These are phyloP conservation scores for Tricholaema leucomelas DNA, from an alignment of 2,113 vertebrate genomes.

Conservation along the genomic window DNA sequence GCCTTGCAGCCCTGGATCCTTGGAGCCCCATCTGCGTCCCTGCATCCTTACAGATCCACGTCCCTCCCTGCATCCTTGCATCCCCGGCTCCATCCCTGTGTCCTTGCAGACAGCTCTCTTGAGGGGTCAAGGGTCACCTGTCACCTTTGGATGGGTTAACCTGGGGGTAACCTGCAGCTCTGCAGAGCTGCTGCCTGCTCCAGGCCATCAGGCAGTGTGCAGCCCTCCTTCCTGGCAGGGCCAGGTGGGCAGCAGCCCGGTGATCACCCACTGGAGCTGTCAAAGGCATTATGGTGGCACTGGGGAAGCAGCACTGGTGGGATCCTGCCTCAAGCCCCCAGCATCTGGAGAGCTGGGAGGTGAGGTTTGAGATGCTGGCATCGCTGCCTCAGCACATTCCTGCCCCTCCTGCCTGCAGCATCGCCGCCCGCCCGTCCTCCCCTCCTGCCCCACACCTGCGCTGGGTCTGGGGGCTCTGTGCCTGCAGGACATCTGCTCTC, in stretches of 20 bases:
- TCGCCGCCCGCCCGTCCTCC: neutral
- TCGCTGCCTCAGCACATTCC: neutral
- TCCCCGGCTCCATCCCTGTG: neutral
- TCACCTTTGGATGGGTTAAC: neutral
- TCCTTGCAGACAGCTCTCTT: neutral
- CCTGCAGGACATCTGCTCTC: neutral
- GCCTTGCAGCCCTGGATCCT: neutral
- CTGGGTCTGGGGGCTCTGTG: neutral
- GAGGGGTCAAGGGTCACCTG: neutral
- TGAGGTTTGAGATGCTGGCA: fast-evolving
- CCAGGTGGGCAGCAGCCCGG: neutral
- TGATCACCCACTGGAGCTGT: neutral
- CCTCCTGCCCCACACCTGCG: neutral
- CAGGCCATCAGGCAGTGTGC: neutral
- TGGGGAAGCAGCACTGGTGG: neutral
- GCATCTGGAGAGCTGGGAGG: neutral
- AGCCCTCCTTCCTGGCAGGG: neutral
- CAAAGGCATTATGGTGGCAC: neutral
- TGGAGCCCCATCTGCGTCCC: neutral
- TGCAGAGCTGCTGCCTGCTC: neutral
- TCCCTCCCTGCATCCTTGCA: neutral
- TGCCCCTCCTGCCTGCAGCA: neutral
- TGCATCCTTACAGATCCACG: neutral
- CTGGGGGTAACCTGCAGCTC: neutral
- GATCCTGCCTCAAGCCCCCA: neutral